Evolutionary conservation across 2,888 invertebrate genomes (phyloP).

Genomic region (Nephrotoma flavescens): DNA sequence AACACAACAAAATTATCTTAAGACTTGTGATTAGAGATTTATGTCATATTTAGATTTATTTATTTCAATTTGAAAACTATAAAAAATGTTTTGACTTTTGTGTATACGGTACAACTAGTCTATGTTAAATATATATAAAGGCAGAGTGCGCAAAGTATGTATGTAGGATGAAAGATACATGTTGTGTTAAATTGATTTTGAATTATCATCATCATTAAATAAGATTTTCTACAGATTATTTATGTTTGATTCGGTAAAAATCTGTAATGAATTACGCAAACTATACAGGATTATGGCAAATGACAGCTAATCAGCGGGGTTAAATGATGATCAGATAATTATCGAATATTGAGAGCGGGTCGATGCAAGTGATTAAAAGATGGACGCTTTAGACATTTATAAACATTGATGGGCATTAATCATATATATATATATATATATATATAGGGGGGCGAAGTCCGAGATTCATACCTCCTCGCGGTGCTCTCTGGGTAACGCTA

Average conservation of each 20-base stretch:
- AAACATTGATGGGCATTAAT: too few relatives aligned
- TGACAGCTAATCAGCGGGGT: neutral
- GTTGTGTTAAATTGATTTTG: neutral
- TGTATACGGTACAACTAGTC: neutral
- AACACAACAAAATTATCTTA: neutral
- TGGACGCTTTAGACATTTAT: too few relatives aligned
- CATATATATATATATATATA: too few relatives aligned
- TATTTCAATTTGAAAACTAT: neutral
- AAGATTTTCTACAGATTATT: too few relatives aligned
- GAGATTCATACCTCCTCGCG: too few relatives aligned
- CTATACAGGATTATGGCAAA: neutral
- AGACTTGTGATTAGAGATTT: neutral
- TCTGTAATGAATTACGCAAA: too few relatives aligned
- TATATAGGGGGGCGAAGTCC: too few relatives aligned
- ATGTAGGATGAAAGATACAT: neutral
- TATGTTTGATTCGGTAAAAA: too few relatives aligned
- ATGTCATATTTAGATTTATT: neutral
- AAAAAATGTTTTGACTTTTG: neutral
- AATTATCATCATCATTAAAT: neutral
- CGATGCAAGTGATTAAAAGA: too few relatives aligned
- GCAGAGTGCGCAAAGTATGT: neutral
- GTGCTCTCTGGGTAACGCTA: too few relatives aligned
- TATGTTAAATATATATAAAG: neutral
- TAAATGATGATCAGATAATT: neutral
- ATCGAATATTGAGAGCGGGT: neutral